These are phyloP conservation scores for Smittia sp. DNA, from an alignment of 2,888 invertebrate genomes.

Conservation along the genomic window DNA sequence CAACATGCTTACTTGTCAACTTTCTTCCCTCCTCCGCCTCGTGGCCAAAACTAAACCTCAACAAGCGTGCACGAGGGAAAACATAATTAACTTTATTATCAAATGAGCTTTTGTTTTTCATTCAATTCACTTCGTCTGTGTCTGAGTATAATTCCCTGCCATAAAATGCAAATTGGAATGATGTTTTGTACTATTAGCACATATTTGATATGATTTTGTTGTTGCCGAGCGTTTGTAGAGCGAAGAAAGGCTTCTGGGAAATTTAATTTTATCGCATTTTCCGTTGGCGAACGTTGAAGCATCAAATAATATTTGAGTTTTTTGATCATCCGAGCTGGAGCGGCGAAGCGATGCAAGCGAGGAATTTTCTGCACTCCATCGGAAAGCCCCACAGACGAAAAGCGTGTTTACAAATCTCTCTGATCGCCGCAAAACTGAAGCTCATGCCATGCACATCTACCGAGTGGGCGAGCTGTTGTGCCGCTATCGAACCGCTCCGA, in stretches of 20 bases:
- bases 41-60: neutral
- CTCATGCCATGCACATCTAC: neutral
- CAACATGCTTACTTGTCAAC: too few species aligned
- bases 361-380: neutral
- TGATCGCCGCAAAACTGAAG: neutral
- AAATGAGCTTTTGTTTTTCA: conserved; percentile 32
- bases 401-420: neutral
- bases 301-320: neutral
- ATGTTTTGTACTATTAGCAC: conserved; percentile 37
- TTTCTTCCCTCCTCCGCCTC: neutral
- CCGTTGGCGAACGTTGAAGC: neutral
- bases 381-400: neutral
- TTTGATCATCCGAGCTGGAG: neutral
- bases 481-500: neutral
- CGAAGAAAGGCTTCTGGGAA: neutral
- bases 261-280: conserved; percentile 8
- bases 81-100: conserved; percentile 37
- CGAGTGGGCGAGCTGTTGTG: neutral
- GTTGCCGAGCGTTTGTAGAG: neutral
- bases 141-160: conserved; percentile 28
- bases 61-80: conserved; percentile 6
- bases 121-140: neutral
- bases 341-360: too few species aligned
- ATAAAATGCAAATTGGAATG: conserved; percentile 39
- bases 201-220: conserved; percentile 21